A percentile compares a stretch with the other conserved stretches of the same genome.
Evolutionary conservation across 2,888 invertebrate genomes (phyloP).

Genomic region (Amaurobius ferox): DNA sequence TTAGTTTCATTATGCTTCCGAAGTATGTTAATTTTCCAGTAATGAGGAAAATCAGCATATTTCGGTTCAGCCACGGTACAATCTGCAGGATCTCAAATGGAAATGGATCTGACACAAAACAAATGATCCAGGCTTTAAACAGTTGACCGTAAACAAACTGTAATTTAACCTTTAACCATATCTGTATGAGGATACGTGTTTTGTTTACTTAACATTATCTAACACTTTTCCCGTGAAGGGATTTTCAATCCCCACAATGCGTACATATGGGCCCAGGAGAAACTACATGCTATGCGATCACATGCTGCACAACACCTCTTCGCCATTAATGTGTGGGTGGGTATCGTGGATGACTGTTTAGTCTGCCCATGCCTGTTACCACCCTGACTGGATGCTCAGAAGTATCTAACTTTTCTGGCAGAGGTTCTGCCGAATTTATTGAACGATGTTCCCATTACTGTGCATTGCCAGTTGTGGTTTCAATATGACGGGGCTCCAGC

Average conservation of each 20-base stretch:
- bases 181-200: no score
- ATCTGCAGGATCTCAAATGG: no score
- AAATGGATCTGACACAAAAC: no score
- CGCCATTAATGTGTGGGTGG: conserved; percentile 13
- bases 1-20: no score
- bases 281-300: conserved; percentile 5
- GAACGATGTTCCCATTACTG: background rate
- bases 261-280: conserved; percentile 11
- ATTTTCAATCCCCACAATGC: conserved; percentile 14
- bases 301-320: conserved; percentile 7
- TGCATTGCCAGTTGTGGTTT: background rate
- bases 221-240: no score
- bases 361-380: background rate
- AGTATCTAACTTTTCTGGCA: conserved; percentile 1
- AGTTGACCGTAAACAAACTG: no score
- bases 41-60: no score
- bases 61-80: no score
- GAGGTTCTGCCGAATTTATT: background rate
- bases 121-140: no score
- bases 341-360: conserved; percentile 14
- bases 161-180: no score
- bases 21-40: no score
- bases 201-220: no score
- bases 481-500: background rate
- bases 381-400: background rate